Evolutionary conservation across 2,113 vertebrate genomes (phyloP), one percentile per base, ranked within the genome.

Genomic region (Eolophus roseicapilla): DNA sequence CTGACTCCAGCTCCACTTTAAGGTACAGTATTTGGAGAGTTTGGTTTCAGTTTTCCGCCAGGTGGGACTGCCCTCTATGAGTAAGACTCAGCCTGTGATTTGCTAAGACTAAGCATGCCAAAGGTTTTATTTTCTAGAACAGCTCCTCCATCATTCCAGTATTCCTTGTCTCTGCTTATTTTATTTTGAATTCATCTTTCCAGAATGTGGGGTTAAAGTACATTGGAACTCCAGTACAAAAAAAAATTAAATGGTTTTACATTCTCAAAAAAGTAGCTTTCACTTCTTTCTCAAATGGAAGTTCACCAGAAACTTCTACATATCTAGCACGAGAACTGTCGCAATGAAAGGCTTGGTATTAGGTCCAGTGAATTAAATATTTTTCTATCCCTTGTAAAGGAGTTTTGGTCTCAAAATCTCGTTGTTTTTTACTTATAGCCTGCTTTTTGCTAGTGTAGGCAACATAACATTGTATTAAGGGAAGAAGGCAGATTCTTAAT

Each of bases 141-240:
- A 86, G 55, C 69, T 93, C 77, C 80, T 95, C 94, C 77, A 76
- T 93, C 91, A 86, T 64, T 83, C 74, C 3, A 4, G 57, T 52
- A 57, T 73, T 88, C 80, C 87, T 73, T 97, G 93, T 85, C 81
- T 64, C 57, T 79, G 28, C 74, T 82, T 73, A 69, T 96, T 95
- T 95, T 20, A 59, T 74, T 91, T 97, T 90, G 81, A 87, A 95
- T 95, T 92, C 1, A 43, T 95, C 91, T 96, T 87, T 85, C 44
- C 19, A 53, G 84, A 82, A 84, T 0, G 1, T 57, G 74, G 57
- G 55, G 74, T 93, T 92, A 92, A 86, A 96, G 60, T 71, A 39
- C 60, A 62, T 43, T 65, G 76, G 57, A 84, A 87, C 41, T 89
- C 31, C 27, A 79, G 29, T 37, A 43, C 6, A 27, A 43, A 67